Base-by-base conservation (phyloP, 2,797 vertebrate species). In the Hypotaenidia philippensis region DNA sequence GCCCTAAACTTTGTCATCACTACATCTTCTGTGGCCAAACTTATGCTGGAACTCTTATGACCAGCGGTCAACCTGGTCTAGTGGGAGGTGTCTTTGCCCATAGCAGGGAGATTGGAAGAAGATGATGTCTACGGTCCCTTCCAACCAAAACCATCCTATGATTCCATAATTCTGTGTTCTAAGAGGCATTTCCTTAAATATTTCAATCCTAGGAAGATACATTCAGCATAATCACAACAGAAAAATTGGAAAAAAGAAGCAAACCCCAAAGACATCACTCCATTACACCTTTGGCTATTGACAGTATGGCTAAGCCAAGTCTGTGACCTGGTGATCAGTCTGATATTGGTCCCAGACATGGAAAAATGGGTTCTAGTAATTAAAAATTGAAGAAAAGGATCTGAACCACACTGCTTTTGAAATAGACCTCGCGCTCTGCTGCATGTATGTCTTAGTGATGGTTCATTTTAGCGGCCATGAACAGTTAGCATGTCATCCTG, bases 371-470 rank as follows among this genome's bases (percentile, higher is more conserved):
- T 41, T 32, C 21, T 27, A 16, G 6, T 19, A 40, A 13, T 74
- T 57, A n/a, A 90, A 81, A 60, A 57, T 0, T 15, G 26, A 36
- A 61, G 41, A 45, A 61, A 57, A 78, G 22, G 2, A 22, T 63
- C 17, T 84, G 47, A 3, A 56, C 21, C 22, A 19, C 15, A 11
- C 7, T 27, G 34, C 12, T 74, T 70, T 83, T 26, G 60, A 74
- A 44, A 32, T 1, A 50, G 34, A 72, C 9, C 25, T 70, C 52
- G 36, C 7, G 7, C 12, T 38, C 27, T 49, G 3, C 14, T 55
- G 8, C 27, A 27, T 4, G 5, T 25, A 3, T 13, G 7, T 41
- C 53, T 61, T 50, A n/a, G 31, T 27, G 25, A 32, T 0, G 0
- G n/a, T 56, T 69, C 1, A 11, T 44, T 82, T 78, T 38, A 71